Base-by-base conservation (phyloP, 2,113 vertebrate genomes). In the Speoplatyrhinus poulsoni region DNA sequence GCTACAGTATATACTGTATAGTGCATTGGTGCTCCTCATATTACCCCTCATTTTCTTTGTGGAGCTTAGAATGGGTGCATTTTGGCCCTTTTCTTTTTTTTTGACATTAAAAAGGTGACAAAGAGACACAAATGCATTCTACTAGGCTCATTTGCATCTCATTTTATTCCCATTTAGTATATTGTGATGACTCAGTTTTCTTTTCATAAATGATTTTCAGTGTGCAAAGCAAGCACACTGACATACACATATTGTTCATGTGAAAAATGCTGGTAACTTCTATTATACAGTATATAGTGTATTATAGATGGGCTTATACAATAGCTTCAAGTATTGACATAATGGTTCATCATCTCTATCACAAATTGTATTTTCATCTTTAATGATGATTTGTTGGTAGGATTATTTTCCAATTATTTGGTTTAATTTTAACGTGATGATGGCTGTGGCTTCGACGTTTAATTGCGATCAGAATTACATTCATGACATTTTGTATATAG, bases 131-230 rank as follows among this genome's bases (percentile, higher is more conserved):
- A 87, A 85, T 85, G 81, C 85, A 84, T 73, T 67, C 72, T 36
- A 73, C 73, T 79, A 80, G 70, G 79, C 80, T 82, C 75, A 90
- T 90, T 87, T 87, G 86, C 87, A 90, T 90, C 79, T 88, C 72
- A 89, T 88, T 89, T 81, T 61, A 67, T 73, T 80, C 65, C 65
- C 65, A 82, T 88, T 88, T 71, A 87, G 76, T 74, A 75, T 80
- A 86, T 78, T 84, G 72, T 79, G 79, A 88, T 83, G 85, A 89
- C 71, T 84, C 76, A 76, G 67, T 76, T 81, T 89, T 74, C 69
- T 79, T 80, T 77, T 76, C 55, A 81, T 85, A 85, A 89, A 84
- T 89, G 75, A 86, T 87, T 89, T 88, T 79, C 60, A 75, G 64
- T 78, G 74, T 68, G 69, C 57, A 16, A 81, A 73, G 80, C 75